A percentile compares a stretch with the other conserved stretches of the same genome.
These are phyloP conservation scores for Scaptomyza montana DNA, from an alignment of 1,140 invertebrate genomes.

Conservation along the genomic window DNA sequence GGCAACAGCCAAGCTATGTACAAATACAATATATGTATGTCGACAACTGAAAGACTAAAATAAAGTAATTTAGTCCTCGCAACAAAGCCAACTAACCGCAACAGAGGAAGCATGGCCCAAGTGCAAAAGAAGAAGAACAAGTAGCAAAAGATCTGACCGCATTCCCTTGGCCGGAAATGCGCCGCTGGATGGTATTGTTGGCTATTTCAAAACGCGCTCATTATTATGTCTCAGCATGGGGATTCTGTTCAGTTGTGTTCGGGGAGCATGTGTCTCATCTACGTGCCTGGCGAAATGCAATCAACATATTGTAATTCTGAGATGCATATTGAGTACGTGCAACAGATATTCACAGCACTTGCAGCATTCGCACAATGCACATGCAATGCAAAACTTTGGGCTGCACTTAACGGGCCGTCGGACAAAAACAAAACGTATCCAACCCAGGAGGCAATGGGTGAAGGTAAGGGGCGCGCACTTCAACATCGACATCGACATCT, in stretches of 20 bases:
- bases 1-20: slow-evolving; percentile 24
- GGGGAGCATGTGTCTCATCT: slow-evolving; percentile 64
- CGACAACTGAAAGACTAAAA: slow-evolving; percentile 25
- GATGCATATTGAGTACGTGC: slow-evolving; percentile 81
- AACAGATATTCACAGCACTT: slow-evolving; percentile 56
- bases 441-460: not conserved
- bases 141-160: not conserved
- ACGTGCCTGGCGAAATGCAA: slow-evolving; percentile 73
- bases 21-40: no score
- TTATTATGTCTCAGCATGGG: slow-evolving; percentile 51
- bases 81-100: slow-evolving; percentile 71
- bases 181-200: slow-evolving; percentile 55
- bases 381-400: slow-evolving; percentile 59
- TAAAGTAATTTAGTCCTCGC: slow-evolving; percentile 75
- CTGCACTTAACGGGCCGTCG: slow-evolving; percentile 72
- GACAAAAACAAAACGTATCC: slow-evolving; percentile 61
- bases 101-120: slow-evolving; percentile 53
- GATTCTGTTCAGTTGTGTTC: slow-evolving; percentile 6
- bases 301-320: slow-evolving; percentile 80
- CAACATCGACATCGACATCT: slow-evolving; percentile 43
- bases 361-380: slow-evolving; percentile 31
- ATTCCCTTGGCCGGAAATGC: slow-evolving; percentile 49
- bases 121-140: slow-evolving; percentile 3
- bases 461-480: slow-evolving; percentile 27
- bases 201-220: slow-evolving; percentile 71